These are phyloP conservation scores for Scaptomyza reducta DNA, from an alignment of 2,888 invertebrate species.

Conservation along the genomic window DNA sequence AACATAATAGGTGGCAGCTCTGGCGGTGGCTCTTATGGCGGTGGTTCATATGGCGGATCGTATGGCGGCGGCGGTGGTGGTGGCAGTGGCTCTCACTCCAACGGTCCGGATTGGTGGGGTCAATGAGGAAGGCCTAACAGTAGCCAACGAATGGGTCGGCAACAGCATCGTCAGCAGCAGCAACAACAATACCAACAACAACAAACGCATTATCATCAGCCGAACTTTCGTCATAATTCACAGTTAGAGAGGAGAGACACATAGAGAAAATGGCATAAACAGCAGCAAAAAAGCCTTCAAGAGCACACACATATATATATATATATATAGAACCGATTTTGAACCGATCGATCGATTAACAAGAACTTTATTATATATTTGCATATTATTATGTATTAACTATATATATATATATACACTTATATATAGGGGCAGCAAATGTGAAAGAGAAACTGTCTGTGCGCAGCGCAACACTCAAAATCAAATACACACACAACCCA, in stretches of 20 bases:
- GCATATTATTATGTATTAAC: slow-evolving; percentile 31
- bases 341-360: slow-evolving; percentile 30
- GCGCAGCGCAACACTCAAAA: slow-evolving; percentile 63
- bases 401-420: slow-evolving; percentile 30
- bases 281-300: slow-evolving; percentile 25
- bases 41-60: slow-evolving; percentile 67
- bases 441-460: slow-evolving; percentile 77
- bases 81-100: slow-evolving; percentile 81
- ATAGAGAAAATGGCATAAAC: slow-evolving; percentile 1
- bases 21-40: slow-evolving; percentile 65
- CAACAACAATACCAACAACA: slow-evolving; percentile 33
- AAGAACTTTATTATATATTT: slow-evolving; percentile 49
- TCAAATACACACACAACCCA: slow-evolving; percentile 16
- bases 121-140: slow-evolving; percentile 71
- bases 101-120: slow-evolving; percentile 85
- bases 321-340: slow-evolving; percentile 13
- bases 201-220: slow-evolving; percentile 28
- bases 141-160: slow-evolving; percentile 42
- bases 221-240: slow-evolving; percentile 60
- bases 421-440: slow-evolving; percentile 66
- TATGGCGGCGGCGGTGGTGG: slow-evolving; percentile 79
- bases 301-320: slow-evolving; percentile 8
- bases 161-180: slow-evolving; percentile 35
- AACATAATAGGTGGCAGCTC: slow-evolving; percentile 62
- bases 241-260: neutral